Evolutionary conservation across 2,888 invertebrate species (phyloP).

Genomic region (Rotaria macrura): DNA sequence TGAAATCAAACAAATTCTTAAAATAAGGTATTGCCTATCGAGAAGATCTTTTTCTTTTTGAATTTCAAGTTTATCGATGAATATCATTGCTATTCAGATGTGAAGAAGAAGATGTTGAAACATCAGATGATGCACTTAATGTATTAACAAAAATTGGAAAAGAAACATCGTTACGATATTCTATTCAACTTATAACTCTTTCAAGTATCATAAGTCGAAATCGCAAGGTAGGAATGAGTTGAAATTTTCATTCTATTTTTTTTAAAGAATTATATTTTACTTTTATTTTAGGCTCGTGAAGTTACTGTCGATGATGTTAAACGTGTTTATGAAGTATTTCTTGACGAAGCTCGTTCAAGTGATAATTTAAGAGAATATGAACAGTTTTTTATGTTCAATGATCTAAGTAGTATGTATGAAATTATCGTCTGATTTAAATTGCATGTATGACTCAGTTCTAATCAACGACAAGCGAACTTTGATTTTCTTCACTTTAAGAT

Average conservation of each 20-base stretch:
- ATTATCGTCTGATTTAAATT: background rate
- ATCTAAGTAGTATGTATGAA: slow-evolving; percentile 36
- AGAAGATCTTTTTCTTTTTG: too few relatives aligned
- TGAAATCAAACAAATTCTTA: slow-evolving; percentile 79
- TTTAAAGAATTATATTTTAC: too few relatives aligned
- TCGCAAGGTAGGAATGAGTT: slow-evolving; percentile 59
- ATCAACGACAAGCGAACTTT: too few relatives aligned
- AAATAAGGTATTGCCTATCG: slow-evolving; percentile 57
- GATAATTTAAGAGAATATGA: slow-evolving; percentile 88
- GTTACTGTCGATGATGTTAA: slow-evolving; percentile 73
- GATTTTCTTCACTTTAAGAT: too few relatives aligned
- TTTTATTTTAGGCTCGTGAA: slow-evolving; percentile 56
- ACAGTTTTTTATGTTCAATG: slow-evolving; percentile 78
- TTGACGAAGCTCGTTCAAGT: slow-evolving; percentile 82
- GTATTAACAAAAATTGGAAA: slow-evolving; percentile 82
- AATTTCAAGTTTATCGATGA: too few relatives aligned
- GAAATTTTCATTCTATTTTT: too few relatives aligned
- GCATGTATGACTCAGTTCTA: slow-evolving; percentile 37
- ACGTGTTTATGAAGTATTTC: slow-evolving; percentile 81
- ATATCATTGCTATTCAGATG: slow-evolving; percentile 51
- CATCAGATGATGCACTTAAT: slow-evolving; percentile 76
- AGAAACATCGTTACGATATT: slow-evolving; percentile 85
- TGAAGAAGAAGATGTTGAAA: slow-evolving; percentile 93
- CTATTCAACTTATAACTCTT: slow-evolving; percentile 91
- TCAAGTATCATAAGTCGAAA: slow-evolving; percentile 80